Conservation (phyloP, 2,888 invertebrate species). For the Drosophila nr. perissopoda region DNA sequence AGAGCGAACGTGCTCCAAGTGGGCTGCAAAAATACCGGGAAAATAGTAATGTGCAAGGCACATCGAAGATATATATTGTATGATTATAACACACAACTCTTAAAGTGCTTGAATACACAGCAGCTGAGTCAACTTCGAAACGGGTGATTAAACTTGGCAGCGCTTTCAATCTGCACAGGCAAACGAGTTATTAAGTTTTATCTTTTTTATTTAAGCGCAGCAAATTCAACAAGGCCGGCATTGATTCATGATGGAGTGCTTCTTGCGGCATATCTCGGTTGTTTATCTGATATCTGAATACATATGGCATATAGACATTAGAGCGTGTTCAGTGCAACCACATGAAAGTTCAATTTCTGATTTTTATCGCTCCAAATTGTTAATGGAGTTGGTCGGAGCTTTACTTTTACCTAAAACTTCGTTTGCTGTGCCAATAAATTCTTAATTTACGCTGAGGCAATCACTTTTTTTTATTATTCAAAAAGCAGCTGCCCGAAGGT, state of each 20-base stretch:
- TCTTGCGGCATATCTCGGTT: slow-evolving; percentile 2
- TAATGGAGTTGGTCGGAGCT: slow-evolving; percentile 28
- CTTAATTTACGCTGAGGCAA: slow-evolving; percentile 36
- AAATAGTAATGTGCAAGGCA: slow-evolving; percentile 1
- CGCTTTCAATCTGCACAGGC: slow-evolving; percentile 33
- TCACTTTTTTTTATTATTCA: slow-evolving; percentile 39
- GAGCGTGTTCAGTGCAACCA: not conserved
- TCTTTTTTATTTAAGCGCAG: slow-evolving; percentile 42
- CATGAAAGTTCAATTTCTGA: slow-evolving; percentile 2
- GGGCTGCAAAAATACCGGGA: slow-evolving; percentile 25
- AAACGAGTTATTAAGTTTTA: slow-evolving; percentile 62
- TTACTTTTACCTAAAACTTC: slow-evolving; percentile 7
- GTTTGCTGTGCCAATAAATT: slow-evolving; percentile 11
- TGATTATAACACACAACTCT: slow-evolving; percentile 14
- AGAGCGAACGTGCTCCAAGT: slow-evolving; percentile 32
- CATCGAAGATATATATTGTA: not conserved
- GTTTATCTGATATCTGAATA: slow-evolving; percentile 17
- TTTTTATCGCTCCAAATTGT: slow-evolving; percentile 24
- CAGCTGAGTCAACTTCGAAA: slow-evolving; percentile 39
- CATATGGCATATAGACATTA: slow-evolving; percentile 26
- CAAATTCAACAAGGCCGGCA: slow-evolving; percentile 29
- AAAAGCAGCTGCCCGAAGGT: slow-evolving; percentile 54
- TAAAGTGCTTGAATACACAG: slow-evolving; percentile 21
- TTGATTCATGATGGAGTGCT: slow-evolving; percentile 41
- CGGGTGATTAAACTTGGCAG: slow-evolving; percentile 45